Evolutionary conservation across 2,113 vertebrate genomes (phyloP).

Genomic region (Takifugu bimaculatus): DNA sequence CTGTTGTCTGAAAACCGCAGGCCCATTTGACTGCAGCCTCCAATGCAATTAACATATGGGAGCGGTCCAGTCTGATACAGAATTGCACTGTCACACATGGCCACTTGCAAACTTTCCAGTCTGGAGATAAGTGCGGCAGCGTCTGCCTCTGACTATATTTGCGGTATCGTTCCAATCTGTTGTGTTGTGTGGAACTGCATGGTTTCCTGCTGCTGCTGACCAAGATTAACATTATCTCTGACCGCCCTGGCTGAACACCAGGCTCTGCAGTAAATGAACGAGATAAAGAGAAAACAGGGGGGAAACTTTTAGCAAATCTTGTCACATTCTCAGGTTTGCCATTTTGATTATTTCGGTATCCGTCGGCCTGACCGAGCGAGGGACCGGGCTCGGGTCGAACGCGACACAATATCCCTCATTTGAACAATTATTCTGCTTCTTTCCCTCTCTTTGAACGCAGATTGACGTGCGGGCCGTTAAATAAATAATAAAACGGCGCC

Average conservation of each 20-base stretch:
- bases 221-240: constrained; percentile 78
- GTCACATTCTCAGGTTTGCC: constrained; percentile 39
- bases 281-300: constrained; percentile 59
- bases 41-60: constrained; percentile 49
- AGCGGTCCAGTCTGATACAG: constrained; percentile 8
- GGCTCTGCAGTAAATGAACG: constrained; percentile 68
- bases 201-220: constrained; percentile 64
- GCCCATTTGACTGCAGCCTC: neutral
- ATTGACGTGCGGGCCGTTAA: no score
- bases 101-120: constrained; percentile 55
- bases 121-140: constrained; percentile 61
- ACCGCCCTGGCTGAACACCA: constrained; percentile 68
- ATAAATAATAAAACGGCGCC: no score
- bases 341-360: constrained; percentile 45
- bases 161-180: constrained; percentile 62
- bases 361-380: neutral
- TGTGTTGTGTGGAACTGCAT: constrained; percentile 62
- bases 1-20: neutral
- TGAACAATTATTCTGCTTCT: no score
- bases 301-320: constrained; percentile 54
- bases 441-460: no score
- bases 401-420: no score
- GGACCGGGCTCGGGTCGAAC: no score
- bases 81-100: constrained; percentile 57
- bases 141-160: constrained; percentile 61